Conservation (phyloP, 2,797 vertebrate genomes). For the Hylomyscus alleni region DNA sequence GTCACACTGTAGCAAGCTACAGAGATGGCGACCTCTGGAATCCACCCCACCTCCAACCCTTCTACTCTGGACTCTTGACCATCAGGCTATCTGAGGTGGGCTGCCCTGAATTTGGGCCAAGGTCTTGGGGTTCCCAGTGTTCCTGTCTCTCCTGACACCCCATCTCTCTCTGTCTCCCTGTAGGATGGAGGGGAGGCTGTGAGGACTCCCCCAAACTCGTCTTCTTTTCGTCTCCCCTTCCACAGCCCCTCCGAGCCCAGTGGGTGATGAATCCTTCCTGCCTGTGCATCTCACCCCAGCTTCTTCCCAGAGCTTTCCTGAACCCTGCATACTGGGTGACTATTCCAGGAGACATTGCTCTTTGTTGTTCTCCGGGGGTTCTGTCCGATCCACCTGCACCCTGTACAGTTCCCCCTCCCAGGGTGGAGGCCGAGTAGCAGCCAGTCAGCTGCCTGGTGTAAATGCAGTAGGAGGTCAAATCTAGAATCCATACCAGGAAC, state of each 20-base stretch:
- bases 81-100: background rate
- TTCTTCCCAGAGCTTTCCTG: background rate
- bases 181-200: background rate
- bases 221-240: rapidly evolving
- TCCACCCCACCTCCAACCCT: background rate
- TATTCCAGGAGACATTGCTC: background rate
- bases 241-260: background rate
- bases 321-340: too few relatives aligned
- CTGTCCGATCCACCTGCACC: background rate
- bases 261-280: background rate
- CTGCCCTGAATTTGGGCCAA: background rate
- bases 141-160: background rate
- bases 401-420: background rate
- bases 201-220: too few relatives aligned
- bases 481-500: background rate
- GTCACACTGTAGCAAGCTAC: background rate
- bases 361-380: background rate
- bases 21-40: background rate
- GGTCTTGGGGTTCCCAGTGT: background rate
- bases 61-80: background rate
- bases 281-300: background rate
- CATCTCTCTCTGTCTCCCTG: too few relatives aligned
- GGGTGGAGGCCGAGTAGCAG: background rate
- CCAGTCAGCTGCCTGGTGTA: background rate
- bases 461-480: background rate